Percentiles rank a stretch among this genome's conserved stretches.
These are phyloP conservation scores for Anser cygnoides DNA, from an alignment of 2,113 vertebrate genomes.

Conservation along the genomic window DNA sequence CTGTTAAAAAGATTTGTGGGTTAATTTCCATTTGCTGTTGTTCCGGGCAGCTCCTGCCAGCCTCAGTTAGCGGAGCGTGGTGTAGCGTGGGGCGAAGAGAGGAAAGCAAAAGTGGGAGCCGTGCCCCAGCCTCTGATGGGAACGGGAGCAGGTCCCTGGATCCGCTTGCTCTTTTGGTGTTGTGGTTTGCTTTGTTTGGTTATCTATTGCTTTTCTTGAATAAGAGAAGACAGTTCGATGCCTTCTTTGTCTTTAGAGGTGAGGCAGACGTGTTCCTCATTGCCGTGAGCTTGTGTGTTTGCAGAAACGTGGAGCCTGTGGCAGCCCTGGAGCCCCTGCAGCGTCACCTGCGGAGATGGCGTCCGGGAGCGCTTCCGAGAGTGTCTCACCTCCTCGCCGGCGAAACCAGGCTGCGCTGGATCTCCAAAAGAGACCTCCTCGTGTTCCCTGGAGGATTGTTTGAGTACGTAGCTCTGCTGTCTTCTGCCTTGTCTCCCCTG, in stretches of 20 bases:
- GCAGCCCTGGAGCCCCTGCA: constrained; percentile 93
- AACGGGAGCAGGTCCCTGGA: neutral
- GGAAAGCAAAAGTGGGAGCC: neutral
- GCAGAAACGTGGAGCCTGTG: constrained; percentile 88
- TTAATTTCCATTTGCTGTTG: constrained; percentile 49
- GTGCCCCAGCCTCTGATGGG: neutral
- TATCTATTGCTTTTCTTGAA: neutral
- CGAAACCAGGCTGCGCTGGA: constrained; percentile 82
- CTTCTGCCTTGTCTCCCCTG: accelerated
- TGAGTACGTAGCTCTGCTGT: constrained; percentile 75
- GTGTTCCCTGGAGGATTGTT: constrained; percentile 92
- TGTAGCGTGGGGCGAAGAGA: neutral
- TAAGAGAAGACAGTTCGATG: neutral
- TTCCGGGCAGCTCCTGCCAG: neutral
- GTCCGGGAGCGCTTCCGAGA: constrained; percentile 85
- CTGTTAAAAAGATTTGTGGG: constrained; percentile 19
- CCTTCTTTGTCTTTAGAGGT: neutral
- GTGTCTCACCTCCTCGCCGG: constrained; percentile 83
- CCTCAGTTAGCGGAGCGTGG: neutral
- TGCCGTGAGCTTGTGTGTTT: constrained; percentile 60
- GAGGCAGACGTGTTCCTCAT: neutral
- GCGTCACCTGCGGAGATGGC: constrained; percentile 90
- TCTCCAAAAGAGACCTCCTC: constrained; percentile 83
- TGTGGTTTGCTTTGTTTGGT: neutral
- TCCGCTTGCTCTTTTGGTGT: neutral